Conservation (phyloP, 2,797 vertebrate genomes). For the Sardinella longiceps region DNA sequence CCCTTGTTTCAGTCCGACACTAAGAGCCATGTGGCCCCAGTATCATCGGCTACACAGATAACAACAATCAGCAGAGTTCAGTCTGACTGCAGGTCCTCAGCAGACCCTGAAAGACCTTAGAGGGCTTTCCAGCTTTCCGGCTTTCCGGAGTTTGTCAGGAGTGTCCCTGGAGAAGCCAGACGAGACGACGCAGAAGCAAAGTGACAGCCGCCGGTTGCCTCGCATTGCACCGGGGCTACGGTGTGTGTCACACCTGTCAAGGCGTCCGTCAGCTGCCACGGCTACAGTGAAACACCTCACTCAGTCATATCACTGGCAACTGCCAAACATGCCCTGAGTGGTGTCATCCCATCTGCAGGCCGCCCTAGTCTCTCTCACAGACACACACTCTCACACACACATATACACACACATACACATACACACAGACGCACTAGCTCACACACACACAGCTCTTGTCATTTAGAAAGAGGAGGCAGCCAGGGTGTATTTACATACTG, state of each 20-base stretch:
- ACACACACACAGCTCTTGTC: conserved; percentile 59
- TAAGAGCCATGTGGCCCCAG: too few relatives aligned
- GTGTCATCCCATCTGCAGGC: conserved; percentile 53
- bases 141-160: conserved; percentile 23
- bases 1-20: background rate
- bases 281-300: conserved; percentile 65
- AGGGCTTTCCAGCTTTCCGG: background rate
- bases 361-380: conserved; percentile 33
- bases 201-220: conserved; percentile 76
- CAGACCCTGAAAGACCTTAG: background rate
- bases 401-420: conserved; percentile 59
- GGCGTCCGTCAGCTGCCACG: conserved; percentile 69
- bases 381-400: conserved; percentile 53
- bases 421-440: conserved; percentile 42
- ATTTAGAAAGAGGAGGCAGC: conserved; percentile 55
- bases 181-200: conserved; percentile 67
- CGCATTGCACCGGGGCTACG: conserved; percentile 62
- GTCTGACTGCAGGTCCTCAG: background rate
- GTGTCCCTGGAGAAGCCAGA: conserved; percentile 42
- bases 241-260: conserved; percentile 79
- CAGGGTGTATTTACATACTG: conserved; percentile 76
- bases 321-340: conserved; percentile 75
- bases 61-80: too few relatives aligned
- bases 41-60: too few relatives aligned
- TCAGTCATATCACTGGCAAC: conserved; percentile 65